Conservation (phyloP, 2,888 invertebrate species). For the Ceriagrion tenellum region DNA sequence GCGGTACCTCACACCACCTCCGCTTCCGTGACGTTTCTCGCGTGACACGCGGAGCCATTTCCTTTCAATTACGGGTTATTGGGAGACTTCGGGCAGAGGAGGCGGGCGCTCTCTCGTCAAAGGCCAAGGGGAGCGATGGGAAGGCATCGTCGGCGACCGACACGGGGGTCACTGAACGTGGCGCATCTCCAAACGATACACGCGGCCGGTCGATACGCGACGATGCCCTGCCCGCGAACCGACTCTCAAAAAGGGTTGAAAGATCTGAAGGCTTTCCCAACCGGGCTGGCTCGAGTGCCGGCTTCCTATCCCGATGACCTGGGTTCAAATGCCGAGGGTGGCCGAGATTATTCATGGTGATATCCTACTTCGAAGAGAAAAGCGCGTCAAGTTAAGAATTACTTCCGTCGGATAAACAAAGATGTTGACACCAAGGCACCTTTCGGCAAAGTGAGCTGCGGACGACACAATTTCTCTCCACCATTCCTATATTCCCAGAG, state of each 20-base stretch:
- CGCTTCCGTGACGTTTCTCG: slow-evolving; percentile 23
- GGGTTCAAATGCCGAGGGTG: too few species aligned
- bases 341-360: too few species aligned
- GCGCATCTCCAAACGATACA: not conserved
- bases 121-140: slow-evolving; percentile 15
- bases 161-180: slow-evolving; percentile 25
- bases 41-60: slow-evolving; percentile 29
- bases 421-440: too few species aligned
- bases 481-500: too few species aligned
- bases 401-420: too few species aligned
- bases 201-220: not conserved
- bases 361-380: too few species aligned
- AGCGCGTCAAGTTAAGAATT: too few species aligned
- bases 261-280: not conserved
- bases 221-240: not conserved
- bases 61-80: slow-evolving; percentile 63
- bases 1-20: not conserved
- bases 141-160: too few species aligned
- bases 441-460: too few species aligned
- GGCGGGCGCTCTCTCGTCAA: slow-evolving; percentile 18
- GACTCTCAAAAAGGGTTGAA: not conserved
- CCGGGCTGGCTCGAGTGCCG: too few species aligned
- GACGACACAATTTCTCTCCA: too few species aligned
- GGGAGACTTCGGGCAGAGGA: not conserved
- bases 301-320: too few species aligned